Evolutionary conservation across 2,797 vertebrate species (phyloP).

Genomic region (Remorina albescens): DNA sequence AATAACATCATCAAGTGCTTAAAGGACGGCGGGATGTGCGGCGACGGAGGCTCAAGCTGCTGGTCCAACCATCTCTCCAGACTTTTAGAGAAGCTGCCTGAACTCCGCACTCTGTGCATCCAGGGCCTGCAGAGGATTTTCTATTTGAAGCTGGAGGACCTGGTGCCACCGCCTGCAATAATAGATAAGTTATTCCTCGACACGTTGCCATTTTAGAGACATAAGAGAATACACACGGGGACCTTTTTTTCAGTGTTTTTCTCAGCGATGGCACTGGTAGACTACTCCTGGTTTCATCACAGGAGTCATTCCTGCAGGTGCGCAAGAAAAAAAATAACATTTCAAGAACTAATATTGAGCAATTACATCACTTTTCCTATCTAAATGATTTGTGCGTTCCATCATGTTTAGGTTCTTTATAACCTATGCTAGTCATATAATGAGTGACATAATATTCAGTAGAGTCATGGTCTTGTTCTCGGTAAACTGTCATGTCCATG

Average conservation of each 20-base stretch:
- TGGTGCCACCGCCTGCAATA: constrained; percentile 96
- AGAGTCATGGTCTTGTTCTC: constrained; percentile 40
- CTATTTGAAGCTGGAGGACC: constrained; percentile 98
- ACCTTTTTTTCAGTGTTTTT: constrained; percentile 13
- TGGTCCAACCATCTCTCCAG: constrained; percentile 92
- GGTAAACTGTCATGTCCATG: constrained; percentile 80
- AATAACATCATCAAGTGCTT: constrained; percentile 93
- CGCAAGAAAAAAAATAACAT: not conserved
- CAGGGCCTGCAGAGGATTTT: constrained; percentile 99
- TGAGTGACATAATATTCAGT: constrained; percentile 36
- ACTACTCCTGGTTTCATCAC: constrained; percentile 1
- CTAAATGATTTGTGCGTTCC: not conserved
- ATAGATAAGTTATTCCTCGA: constrained; percentile 99
- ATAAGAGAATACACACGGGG: not conserved
- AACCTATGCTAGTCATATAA: constrained; percentile 23
- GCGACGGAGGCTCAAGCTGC: constrained; percentile 84
- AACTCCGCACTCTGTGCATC: constrained; percentile 95
- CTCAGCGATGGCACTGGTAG: not conserved
- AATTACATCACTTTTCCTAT: not conserved
- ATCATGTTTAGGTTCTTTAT: constrained; percentile 36
- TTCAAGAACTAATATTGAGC: not conserved
- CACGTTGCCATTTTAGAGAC: constrained; percentile 94
- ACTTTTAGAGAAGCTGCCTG: constrained; percentile 95
- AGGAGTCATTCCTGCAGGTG: constrained; percentile 14
- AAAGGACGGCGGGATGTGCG: constrained; percentile 90